phyloP scores from a whole-genome alignment of 2,113 vertebrate species.

The Ophiodon elongatus region DNA sequence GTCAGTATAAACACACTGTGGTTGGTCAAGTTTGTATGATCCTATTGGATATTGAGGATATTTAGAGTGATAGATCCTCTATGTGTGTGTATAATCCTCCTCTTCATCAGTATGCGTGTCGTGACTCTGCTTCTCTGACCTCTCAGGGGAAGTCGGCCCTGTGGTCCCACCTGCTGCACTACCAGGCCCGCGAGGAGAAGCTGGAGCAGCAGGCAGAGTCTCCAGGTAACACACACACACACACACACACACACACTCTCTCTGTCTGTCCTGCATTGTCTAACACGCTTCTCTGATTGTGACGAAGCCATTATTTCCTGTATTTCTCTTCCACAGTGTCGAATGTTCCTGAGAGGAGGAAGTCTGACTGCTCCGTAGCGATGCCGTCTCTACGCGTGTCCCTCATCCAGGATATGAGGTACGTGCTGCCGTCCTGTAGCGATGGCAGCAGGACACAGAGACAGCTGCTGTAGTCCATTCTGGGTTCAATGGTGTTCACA shows the following conservation, averaged over 20 bases:
- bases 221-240: constrained; percentile 82
- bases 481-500: too few species aligned
- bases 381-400: constrained; percentile 88
- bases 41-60: constrained; percentile 4
- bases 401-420: constrained; percentile 96
- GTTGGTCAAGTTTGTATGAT: constrained; percentile 2
- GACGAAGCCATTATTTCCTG: neutral
- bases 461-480: neutral
- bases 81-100: neutral
- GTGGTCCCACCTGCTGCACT: constrained; percentile 95
- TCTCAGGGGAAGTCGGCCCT: constrained; percentile 93
- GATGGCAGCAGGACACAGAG: neutral
- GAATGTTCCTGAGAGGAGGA: constrained; percentile 88
- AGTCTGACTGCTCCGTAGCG: constrained; percentile 87
- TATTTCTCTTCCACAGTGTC: constrained; percentile 77
- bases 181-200: constrained; percentile 92
- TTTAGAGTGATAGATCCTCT: neutral
- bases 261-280: neutral
- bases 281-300: neutral
- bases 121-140: neutral
- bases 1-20: neutral
- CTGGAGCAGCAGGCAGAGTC: constrained; percentile 85
- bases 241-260: constrained; percentile 11
- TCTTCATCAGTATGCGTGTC: neutral
- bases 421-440: neutral